Base-by-base conservation (phyloP, 1,140 invertebrate species). In the Lanistes nyassanus region DNA sequence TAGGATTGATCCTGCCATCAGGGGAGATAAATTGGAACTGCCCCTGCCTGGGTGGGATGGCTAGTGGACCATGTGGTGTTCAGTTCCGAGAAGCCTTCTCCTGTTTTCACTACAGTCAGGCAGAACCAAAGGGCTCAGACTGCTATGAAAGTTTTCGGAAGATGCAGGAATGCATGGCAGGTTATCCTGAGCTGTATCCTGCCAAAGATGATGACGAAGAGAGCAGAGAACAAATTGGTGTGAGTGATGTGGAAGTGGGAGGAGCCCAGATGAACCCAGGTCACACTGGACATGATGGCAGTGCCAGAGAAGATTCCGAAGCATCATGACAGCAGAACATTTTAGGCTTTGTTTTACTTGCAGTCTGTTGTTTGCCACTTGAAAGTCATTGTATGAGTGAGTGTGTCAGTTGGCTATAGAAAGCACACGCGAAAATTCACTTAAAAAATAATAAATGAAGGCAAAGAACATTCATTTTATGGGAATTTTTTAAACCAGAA, bases 1-100 rank as follows among this genome's bases (percentile, higher is more conserved):
- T 93, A 75, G 96, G 97, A 39, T 89, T 98, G 1, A 93, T 98
- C 75, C 90, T 95, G 42, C 91, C 94, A 2, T 95, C 95, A 90
- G 97, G 97, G 9, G 93, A 95, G 65, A 98, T 99, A 75, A 99
- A 99, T 89, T 99, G 97, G 96, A 94, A 94, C 85, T 99, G 97
- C 85, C 97, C 97, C 0, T 99, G 97, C 89, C 91, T 98, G 29
- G 97, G 97, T 37, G 96, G 96, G 23, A 97, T 98, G 94, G 95
- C 96, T 7, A 96, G 95, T 6, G 97, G 97, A 3, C 97, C 97
- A 0, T 99, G 97, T 88, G 97, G 96, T 0, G 90, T 94, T 21
- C 93, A 97, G 87, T 98, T 98, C 88, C 90, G 97, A 69, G 94
- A 97, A 78, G 96, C 97, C 0, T 98, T 99, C 87, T 94, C 95